A percentile compares a stretch with the other conserved stretches of the same genome.
Evolutionary conservation across 2,113 vertebrate species (phyloP).

Genomic region (Microcebus ravelobensis): DNA sequence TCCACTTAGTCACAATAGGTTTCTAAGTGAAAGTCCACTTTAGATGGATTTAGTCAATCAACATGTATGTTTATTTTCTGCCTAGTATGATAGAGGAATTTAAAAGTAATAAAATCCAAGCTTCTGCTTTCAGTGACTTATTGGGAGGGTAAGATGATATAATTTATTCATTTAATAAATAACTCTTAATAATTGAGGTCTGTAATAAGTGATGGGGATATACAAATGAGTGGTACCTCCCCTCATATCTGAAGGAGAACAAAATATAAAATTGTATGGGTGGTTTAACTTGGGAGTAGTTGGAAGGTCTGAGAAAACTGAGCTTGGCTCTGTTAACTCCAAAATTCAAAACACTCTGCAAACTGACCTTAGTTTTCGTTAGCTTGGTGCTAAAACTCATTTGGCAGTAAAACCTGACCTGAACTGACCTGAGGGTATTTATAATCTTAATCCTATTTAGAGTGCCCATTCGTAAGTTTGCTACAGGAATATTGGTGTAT

Average conservation of each 20-base stretch:
- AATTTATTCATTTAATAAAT: constrained; percentile 15
- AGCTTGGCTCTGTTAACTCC: constrained; percentile 10
- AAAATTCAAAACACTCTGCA: constrained; percentile 25
- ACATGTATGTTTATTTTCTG: neutral
- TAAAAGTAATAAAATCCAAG: neutral
- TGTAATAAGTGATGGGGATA: neutral
- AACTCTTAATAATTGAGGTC: constrained; percentile 13
- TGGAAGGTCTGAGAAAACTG: neutral
- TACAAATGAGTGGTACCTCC: neutral
- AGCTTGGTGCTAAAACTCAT: constrained; percentile 35
- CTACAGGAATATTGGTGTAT: constrained; percentile 33
- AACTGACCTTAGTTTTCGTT: constrained; percentile 18
- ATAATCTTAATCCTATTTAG: constrained; percentile 45
- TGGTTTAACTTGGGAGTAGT: neutral
- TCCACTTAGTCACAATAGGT: neutral
- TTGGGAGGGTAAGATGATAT: neutral
- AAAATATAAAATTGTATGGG: neutral
- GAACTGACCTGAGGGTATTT: constrained; percentile 57
- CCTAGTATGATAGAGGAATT: neutral
- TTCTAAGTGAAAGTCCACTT: neutral
- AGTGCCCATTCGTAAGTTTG: constrained; percentile 17
- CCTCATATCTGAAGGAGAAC: neutral
- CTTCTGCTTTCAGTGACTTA: neutral
- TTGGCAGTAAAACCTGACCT: constrained; percentile 52
- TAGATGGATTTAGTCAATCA: neutral